Conservation (phyloP, 1,140 invertebrate species). For the Meloidogyne hapla region DNA sequence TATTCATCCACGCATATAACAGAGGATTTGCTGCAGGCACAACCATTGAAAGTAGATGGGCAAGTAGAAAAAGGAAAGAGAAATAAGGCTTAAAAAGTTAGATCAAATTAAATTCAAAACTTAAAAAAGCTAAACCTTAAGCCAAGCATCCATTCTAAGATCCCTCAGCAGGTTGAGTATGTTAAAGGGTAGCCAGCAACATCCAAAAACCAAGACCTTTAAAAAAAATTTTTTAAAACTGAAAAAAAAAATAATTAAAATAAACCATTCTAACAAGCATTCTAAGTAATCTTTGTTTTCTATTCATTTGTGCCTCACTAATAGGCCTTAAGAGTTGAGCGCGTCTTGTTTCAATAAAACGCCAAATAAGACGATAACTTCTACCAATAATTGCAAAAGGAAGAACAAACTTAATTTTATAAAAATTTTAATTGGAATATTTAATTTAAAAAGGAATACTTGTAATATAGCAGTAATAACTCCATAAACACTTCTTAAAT, state of each 20-base stretch:
- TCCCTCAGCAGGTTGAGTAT: constrained; percentile 78
- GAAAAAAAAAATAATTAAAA: neutral
- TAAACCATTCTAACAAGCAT: constrained; percentile 88
- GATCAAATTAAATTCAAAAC: too few relatives aligned
- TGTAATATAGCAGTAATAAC: constrained; percentile 81
- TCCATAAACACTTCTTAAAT: constrained; percentile 73
- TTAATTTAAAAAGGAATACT: constrained; percentile 44
- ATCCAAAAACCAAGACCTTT: constrained; percentile 81
- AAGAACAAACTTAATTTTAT: constrained; percentile 86
- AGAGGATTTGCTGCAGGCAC: constrained; percentile 27
- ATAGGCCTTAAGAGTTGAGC: neutral
- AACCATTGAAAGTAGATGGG: constrained; percentile 71
- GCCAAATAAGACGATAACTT: constrained; percentile 86
- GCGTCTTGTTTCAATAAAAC: constrained; percentile 71
- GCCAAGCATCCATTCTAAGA: constrained; percentile 69
- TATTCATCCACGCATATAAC: constrained; percentile 83
- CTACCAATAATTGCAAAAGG: constrained; percentile 90
- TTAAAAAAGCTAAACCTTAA: constrained; percentile 65
- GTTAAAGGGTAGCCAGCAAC: constrained; percentile 77
- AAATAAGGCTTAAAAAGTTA: constrained; percentile 73
- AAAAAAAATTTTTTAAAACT: neutral
- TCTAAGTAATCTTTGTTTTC: constrained; percentile 63
- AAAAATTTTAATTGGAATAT: constrained; percentile 75
- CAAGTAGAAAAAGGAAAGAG: constrained; percentile 80
- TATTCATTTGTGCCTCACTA: constrained; percentile 38